A percentile compares a stretch with the other conserved stretches of the same genome.
phyloP scores from a whole-genome alignment of 2,797 vertebrate genomes.

The Squalus acanthias region DNA sequence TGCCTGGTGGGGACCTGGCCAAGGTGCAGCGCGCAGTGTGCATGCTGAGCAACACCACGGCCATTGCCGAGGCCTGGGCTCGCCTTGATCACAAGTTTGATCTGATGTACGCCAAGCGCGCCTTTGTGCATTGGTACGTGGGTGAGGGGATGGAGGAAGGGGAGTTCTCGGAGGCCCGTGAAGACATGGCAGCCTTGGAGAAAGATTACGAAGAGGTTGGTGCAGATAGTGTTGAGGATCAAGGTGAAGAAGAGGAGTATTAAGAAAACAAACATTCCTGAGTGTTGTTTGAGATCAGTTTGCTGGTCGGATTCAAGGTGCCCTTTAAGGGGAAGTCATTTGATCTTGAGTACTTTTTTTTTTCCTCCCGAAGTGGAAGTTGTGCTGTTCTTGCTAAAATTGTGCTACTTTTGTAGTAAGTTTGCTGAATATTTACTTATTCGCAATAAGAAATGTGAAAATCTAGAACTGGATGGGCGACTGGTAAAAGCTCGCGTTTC shows the following conservation, averaged over 20 bases:
- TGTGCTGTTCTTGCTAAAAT: background rate
- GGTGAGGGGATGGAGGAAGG: conserved; percentile 41
- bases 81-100: conserved; percentile 40
- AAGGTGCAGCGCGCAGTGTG: conserved; percentile 39
- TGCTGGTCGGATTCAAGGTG: background rate
- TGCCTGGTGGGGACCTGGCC: conserved; percentile 38
- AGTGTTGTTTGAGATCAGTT: background rate
- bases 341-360: background rate
- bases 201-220: conserved; percentile 40
- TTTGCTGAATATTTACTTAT: conserved; percentile 10
- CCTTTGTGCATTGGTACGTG: conserved; percentile 40
- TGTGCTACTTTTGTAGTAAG: background rate
- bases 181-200: conserved; percentile 39
- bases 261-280: background rate
- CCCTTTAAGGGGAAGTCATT: background rate
- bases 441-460: background rate
- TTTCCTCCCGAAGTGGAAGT: background rate
- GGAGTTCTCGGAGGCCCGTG: conserved; percentile 39
- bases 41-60: conserved; percentile 40
- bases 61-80: conserved; percentile 40
- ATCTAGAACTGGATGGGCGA: background rate
- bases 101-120: conserved; percentile 41
- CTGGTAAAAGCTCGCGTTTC: background rate
- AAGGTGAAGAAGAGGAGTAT: conserved; percentile 39
- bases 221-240: conserved; percentile 31